Percentiles rank a stretch among this genome's conserved stretches.
phyloP scores from a whole-genome alignment of 2,888 invertebrate genomes.

The Apamea monoglypha region DNA sequence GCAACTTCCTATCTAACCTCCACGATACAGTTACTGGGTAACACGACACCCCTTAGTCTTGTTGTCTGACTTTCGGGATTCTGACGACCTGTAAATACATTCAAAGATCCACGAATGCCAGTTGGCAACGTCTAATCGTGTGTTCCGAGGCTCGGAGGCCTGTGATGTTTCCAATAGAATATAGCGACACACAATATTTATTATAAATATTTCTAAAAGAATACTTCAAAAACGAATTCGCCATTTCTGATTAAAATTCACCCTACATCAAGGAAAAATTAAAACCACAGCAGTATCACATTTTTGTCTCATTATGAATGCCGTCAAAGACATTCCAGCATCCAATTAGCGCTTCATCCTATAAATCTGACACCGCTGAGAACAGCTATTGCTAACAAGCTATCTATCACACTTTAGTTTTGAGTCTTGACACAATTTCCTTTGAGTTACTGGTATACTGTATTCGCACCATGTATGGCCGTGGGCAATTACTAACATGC shows the following conservation, averaged over 20 bases:
- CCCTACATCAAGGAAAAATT: slow-evolving; percentile 13
- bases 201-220: background rate
- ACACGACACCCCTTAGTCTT: background rate
- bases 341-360: slow-evolving; percentile 53
- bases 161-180: background rate
- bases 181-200: background rate
- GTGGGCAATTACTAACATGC: background rate
- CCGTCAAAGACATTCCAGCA: slow-evolving; percentile 47
- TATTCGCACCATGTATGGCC: slow-evolving; percentile 4
- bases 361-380: slow-evolving; percentile 51
- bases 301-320: slow-evolving; percentile 48
- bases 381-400: slow-evolving; percentile 43
- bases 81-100: background rate
- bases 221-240: background rate
- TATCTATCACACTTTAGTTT: slow-evolving; percentile 35
- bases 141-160: too few relatives aligned
- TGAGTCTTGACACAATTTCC: slow-evolving; percentile 48
- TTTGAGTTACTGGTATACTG: slow-evolving; percentile 10
- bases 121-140: background rate
- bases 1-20: background rate
- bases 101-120: background rate
- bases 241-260: background rate
- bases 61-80: background rate
- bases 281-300: slow-evolving; percentile 28
- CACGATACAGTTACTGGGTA: background rate